Conservation (phyloP, 1,140 invertebrate species). For the Drosophila kohkoa region DNA sequence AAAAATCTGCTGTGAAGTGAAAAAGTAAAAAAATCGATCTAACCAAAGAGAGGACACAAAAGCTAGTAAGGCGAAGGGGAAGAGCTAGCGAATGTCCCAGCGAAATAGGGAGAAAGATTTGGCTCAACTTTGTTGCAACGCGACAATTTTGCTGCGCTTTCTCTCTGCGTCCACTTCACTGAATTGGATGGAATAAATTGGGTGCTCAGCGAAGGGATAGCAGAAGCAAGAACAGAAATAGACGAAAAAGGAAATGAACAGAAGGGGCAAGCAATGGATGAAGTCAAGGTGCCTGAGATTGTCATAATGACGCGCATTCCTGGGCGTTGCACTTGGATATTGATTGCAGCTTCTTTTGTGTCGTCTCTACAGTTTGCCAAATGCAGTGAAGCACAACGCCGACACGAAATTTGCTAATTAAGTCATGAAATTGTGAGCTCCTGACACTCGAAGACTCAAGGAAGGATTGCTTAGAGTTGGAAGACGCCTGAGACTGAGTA, state of each 20-base stretch:
- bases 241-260: neutral
- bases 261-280: neutral
- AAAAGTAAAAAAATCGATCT: conserved; percentile 36
- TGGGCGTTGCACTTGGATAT: conserved; percentile 62
- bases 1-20: conserved; percentile 33
- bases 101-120: conserved; percentile 27
- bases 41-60: conserved; percentile 26
- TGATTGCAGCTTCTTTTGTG: conserved; percentile 58
- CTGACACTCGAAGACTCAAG: neutral
- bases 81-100: conserved; percentile 4
- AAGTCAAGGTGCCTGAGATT: conserved; percentile 39
- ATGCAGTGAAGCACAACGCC: neutral
- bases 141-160: conserved; percentile 50
- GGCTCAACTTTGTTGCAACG: conserved; percentile 73
- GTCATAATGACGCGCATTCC: conserved; percentile 77
- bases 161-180: conserved; percentile 5
- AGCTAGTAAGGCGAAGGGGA: conserved; percentile 9
- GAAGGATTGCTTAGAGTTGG: neutral
- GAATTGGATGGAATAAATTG: conserved; percentile 31
- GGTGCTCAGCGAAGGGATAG: neutral
- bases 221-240: neutral
- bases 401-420: conserved; percentile 60
- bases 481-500: neutral
- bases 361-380: conserved; percentile 15
- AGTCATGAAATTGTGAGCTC: conserved; percentile 44